Evolutionary conservation across 2,797 vertebrate species (phyloP).

Genomic region (Cossypha polioptera): DNA sequence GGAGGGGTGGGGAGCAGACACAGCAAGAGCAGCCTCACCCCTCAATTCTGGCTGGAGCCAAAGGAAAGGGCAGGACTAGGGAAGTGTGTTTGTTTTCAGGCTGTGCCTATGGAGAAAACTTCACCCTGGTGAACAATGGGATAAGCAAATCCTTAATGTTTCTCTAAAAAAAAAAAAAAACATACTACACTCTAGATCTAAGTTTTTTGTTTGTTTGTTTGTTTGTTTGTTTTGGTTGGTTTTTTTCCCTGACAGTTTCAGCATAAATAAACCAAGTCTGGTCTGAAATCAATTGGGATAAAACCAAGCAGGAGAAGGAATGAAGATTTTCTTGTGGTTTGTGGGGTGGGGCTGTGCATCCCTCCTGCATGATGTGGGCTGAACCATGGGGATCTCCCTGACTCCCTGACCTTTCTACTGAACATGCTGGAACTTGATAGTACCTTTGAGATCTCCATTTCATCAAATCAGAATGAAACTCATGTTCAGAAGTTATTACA

Average conservation of each 20-base stretch:
- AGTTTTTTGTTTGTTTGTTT: neutral
- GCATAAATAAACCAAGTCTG: neutral
- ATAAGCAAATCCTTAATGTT: neutral
- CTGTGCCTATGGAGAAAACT: neutral
- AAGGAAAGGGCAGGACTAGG: constrained; percentile 13
- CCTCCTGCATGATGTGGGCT: neutral
- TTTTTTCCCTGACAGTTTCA: neutral
- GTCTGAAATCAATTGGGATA: neutral
- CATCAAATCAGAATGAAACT: neutral
- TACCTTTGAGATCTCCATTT: neutral
- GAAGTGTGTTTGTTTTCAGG: neutral
- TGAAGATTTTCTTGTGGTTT: neutral
- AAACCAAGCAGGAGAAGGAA: neutral
- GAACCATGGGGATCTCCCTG: neutral
- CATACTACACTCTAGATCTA: neutral
- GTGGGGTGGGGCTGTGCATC: neutral
- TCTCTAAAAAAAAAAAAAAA: neutral
- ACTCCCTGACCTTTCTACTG: neutral
- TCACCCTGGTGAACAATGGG: neutral
- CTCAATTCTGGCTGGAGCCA: neutral
- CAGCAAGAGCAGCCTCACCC: neutral
- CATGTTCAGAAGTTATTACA: neutral
- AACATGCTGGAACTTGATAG: neutral
- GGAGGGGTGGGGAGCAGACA: neutral
- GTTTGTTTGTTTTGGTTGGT: no score